Evolutionary conservation across 1,140 invertebrate species (phyloP).

Genomic region (Drosophila willistoni): DNA sequence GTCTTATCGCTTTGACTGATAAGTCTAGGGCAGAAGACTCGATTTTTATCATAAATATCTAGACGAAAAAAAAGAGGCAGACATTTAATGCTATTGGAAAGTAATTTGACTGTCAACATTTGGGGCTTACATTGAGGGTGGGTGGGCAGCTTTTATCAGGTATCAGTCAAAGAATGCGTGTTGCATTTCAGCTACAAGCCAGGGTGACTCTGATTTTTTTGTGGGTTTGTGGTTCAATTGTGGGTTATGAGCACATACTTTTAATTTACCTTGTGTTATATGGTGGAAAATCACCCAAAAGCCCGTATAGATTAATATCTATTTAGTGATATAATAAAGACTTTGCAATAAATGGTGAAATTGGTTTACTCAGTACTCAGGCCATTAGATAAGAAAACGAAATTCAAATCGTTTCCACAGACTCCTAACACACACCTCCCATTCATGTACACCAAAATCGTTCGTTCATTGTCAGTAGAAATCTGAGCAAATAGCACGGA

Average conservation of each 20-base stretch:
- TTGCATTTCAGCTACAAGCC: background rate
- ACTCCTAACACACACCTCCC: background rate
- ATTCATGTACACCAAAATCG: background rate
- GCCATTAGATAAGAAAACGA: background rate
- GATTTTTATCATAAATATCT: slow-evolving; percentile 26
- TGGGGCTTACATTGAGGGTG: slow-evolving; percentile 3
- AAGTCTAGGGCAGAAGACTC: slow-evolving; percentile 19
- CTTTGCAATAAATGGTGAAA: slow-evolving; percentile 9
- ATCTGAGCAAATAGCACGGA: background rate
- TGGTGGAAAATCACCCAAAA: slow-evolving; percentile 1
- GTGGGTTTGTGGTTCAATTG: background rate
- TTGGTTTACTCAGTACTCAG: background rate
- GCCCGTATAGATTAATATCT: slow-evolving; percentile 7
- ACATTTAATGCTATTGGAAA: slow-evolving; percentile 38
- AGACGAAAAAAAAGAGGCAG: slow-evolving; percentile 12
- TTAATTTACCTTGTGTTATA: background rate
- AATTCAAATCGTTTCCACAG: slow-evolving; percentile 2
- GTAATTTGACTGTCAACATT: slow-evolving; percentile 47
- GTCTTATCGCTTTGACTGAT: slow-evolving; percentile 39
- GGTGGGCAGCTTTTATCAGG: slow-evolving; percentile 20
- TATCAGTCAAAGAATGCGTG: slow-evolving; percentile 33
- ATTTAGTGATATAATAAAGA: slow-evolving; percentile 10
- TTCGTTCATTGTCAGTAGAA: background rate
- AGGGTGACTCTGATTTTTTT: slow-evolving; percentile 33
- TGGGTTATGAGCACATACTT: background rate